A percentile compares a stretch with the other conserved stretches of the same genome.
phyloP scores from a whole-genome alignment of 2,113 vertebrate genomes.

The Nerophis lumbriciformis region DNA sequence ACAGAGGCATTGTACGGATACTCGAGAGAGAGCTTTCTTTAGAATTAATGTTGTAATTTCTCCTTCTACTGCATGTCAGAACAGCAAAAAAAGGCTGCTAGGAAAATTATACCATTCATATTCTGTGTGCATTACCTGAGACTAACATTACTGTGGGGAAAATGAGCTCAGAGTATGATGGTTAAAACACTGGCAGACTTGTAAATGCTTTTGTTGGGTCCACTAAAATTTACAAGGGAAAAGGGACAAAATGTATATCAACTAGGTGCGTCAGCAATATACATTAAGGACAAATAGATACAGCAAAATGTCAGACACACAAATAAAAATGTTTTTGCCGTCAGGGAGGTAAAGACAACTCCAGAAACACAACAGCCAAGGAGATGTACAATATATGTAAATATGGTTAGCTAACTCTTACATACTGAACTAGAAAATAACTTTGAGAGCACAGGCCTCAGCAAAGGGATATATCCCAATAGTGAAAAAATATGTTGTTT shows the following conservation, averaged over 20 bases:
- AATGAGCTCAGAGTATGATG: neutral
- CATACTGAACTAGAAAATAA: too few species aligned
- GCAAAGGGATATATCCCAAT: too few species aligned
- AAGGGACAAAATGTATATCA: neutral
- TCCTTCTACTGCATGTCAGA: neutral
- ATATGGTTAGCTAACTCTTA: too few species aligned
- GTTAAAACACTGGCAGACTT: neutral
- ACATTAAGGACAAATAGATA: neutral
- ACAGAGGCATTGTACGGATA: neutral
- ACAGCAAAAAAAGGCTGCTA: neutral
- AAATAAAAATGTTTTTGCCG: neutral
- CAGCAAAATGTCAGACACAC: neutral
- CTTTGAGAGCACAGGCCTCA: too few species aligned
- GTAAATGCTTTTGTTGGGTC: neutral
- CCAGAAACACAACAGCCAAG: too few species aligned
- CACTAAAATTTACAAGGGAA: neutral
- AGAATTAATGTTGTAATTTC: neutral
- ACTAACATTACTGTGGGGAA: neutral
- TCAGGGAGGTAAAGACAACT: neutral
- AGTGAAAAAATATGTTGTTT: too few species aligned
- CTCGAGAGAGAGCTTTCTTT: neutral
- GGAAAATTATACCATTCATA: neutral
- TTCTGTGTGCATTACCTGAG: neutral
- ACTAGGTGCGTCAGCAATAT: neutral
- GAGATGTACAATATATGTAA: too few species aligned